Evolutionary conservation across 2,113 vertebrate genomes (phyloP).

Genomic region (Heteronetta atricapilla): DNA sequence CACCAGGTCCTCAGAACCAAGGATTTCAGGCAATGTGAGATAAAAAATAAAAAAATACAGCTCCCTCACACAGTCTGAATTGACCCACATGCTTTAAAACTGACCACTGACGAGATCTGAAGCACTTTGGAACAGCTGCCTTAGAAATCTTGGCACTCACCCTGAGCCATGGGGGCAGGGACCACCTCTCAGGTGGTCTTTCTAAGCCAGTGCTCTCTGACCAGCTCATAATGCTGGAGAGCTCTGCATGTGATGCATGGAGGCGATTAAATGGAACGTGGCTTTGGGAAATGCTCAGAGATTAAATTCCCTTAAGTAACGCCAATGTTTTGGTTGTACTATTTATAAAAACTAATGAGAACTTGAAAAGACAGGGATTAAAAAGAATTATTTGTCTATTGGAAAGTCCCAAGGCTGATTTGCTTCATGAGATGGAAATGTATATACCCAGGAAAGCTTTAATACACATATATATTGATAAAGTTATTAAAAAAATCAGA

Average conservation of each 20-base stretch:
- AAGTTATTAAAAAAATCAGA: slow-evolving; percentile 51
- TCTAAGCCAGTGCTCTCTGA: neutral
- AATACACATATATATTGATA: slow-evolving; percentile 1
- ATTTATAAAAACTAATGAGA: slow-evolving; percentile 49
- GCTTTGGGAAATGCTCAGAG: slow-evolving; percentile 3
- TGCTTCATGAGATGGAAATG: slow-evolving; percentile 18
- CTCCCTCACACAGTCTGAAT: neutral
- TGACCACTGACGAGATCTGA: neutral
- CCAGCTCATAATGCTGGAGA: neutral
- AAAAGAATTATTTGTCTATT: slow-evolving; percentile 55
- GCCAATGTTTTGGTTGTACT: slow-evolving; percentile 1
- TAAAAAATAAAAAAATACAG: neutral
- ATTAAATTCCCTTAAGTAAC: slow-evolving; percentile 39
- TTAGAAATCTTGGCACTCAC: neutral
- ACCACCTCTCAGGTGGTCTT: neutral
- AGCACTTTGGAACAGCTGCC: neutral
- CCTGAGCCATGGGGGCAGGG: neutral
- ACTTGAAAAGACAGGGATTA: slow-evolving; percentile 36
- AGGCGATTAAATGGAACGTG: neutral
- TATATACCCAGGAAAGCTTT: slow-evolving; percentile 4
- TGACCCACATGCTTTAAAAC: neutral
- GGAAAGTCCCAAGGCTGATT: slow-evolving; percentile 40
- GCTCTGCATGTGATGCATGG: neutral
- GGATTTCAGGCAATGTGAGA: neutral
- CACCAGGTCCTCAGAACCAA: neutral